Evolutionary conservation across 1,140 invertebrate species (phyloP), one percentile per base, ranked within the genome.

Genomic region (Sarcophaga bullata): DNA sequence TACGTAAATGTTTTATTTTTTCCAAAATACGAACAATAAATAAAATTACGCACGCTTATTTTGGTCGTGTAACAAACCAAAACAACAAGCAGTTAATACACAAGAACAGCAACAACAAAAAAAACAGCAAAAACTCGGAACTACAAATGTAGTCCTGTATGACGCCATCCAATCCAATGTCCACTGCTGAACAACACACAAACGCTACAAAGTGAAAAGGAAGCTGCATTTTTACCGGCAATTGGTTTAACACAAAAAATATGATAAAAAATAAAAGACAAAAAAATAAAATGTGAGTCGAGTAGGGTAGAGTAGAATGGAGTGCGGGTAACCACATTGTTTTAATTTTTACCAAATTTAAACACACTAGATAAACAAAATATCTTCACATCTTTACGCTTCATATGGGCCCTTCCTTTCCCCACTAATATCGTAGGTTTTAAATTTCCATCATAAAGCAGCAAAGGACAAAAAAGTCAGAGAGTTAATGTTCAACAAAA

Each of bases 11-110:
- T 37, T 37, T 37, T 37, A 37, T 37, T 37, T 37, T 37, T 80
- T 78, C 62, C 75, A 80, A 80, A 2, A 81, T 80, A 52, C 73
- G 83, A 85, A 86, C 85, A 86, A 89, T 89, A 89, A 89, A 89
- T 89, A 89, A 89, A 89, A 89, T 89, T 89, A 89, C 88, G 88
- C 86, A 89, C 88, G 88, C 88, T 89, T 89, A 89, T 89, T 89
- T 89, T 89, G 87, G 72, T 52, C 73, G 19, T 80, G 54, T 83
- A 81, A 83, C 82, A 83, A 81, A n/a, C n/a, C 52, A 48, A 78
- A 49, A 68, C 80, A 73, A 73, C 80, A 81, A 15, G 47, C 68
- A 49, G 72, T 47, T 48, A 47, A 75, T 47, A 75, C 25, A 46
- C 46, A 80, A 73, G 58, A 73, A 83, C 62, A 83, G 19, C 52